These are phyloP conservation scores for Tetramorium alpestre DNA, from an alignment of 1,140 invertebrate genomes.

Conservation along the genomic window DNA sequence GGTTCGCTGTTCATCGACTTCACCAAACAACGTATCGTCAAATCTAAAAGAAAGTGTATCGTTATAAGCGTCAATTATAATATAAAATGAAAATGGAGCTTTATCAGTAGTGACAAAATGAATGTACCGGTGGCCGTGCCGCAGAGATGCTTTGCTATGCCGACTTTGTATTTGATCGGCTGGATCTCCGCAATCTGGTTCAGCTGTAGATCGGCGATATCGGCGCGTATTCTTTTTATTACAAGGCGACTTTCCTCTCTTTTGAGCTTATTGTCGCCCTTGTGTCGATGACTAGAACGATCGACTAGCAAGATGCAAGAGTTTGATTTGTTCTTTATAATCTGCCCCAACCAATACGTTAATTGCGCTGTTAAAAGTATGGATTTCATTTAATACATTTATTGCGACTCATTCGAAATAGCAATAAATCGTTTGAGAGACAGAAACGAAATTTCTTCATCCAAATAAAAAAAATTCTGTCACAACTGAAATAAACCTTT, in stretches of 20 bases:
- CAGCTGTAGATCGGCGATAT: constrained; percentile 91
- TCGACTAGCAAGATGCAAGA: constrained; percentile 91
- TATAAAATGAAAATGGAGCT: background rate
- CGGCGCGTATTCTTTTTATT: constrained; percentile 89
- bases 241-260: constrained; percentile 85
- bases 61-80: background rate
- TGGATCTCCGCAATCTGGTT: constrained; percentile 86
- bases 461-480: constrained; percentile 32
- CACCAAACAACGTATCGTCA: constrained; percentile 89
- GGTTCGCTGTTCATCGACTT: constrained; percentile 79
- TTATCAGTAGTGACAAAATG: background rate
- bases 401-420: background rate
- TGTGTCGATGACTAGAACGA: constrained; percentile 92
- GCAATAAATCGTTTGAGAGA: background rate
- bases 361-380: constrained; percentile 87
- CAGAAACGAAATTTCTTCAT: constrained; percentile 13
- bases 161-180: constrained; percentile 87
- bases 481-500: constrained; percentile 87
- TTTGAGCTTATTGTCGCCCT: constrained; percentile 91
- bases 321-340: constrained; percentile 84
- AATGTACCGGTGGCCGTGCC: constrained; percentile 92
- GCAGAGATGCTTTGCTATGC: constrained; percentile 94
- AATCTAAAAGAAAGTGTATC: constrained; percentile 86
- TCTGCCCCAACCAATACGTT: constrained; percentile 90
- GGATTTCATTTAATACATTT: constrained; percentile 1